Percentiles rank a stretch among this genome's conserved stretches.
phyloP scores from a whole-genome alignment of 2,113 vertebrate species.

The Seriola quinqueradiata region DNA sequence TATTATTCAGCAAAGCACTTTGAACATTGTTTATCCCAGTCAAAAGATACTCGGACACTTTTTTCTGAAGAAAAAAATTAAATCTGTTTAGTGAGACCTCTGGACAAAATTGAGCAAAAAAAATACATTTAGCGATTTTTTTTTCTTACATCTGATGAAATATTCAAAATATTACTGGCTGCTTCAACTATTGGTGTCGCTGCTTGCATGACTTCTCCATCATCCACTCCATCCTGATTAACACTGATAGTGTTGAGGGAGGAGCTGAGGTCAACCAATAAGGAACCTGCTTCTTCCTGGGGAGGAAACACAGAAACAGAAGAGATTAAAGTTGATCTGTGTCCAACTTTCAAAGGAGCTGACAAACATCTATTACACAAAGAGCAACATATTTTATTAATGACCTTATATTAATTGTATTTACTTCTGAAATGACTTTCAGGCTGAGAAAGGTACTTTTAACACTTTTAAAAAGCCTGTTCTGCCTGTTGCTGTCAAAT shows the following conservation, averaged over 20 bases:
- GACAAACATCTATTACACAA: not conserved
- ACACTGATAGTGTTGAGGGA: conserved; percentile 82
- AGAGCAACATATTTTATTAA: not conserved
- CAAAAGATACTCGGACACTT: conserved; percentile 82
- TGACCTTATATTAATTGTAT: too few relatives aligned
- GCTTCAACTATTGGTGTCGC: conserved; percentile 87
- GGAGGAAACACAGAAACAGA: conserved; percentile 20
- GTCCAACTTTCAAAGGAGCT: not conserved
- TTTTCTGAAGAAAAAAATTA: conserved; percentile 66
- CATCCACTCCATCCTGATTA: conserved; percentile 62
- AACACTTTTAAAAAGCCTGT: not conserved
- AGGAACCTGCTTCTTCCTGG: conserved; percentile 86
- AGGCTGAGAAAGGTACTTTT: not conserved
- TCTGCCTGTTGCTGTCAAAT: not conserved
- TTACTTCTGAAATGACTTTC: not conserved
- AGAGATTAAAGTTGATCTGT: conserved; percentile 3
- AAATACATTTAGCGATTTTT: not conserved
- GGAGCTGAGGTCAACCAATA: conserved; percentile 86
- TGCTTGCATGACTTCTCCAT: conserved; percentile 78
- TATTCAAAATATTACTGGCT: conserved; percentile 89
- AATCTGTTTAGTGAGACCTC: not conserved
- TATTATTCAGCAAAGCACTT: conserved; percentile 88
- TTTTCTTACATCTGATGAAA: conserved; percentile 78
- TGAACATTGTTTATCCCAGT: conserved; percentile 87
- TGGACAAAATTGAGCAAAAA: not conserved